Evolutionary conservation across 2,113 vertebrate genomes (phyloP).

Genomic region (Phylloscopus trochilus): DNA sequence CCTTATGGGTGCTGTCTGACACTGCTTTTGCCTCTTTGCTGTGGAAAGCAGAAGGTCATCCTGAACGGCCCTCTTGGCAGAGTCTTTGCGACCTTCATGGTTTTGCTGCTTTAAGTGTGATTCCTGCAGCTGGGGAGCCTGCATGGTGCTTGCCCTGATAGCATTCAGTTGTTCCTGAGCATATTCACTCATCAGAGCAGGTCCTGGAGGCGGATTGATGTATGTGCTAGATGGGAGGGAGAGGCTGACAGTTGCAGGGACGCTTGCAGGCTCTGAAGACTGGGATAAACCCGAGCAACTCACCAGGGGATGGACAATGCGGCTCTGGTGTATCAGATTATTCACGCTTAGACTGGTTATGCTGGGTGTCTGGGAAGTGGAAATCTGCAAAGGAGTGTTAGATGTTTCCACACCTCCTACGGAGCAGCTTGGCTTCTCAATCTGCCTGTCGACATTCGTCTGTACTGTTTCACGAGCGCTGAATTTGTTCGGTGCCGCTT

Average conservation of each 20-base stretch:
- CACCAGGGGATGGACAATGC: conserved; percentile 79
- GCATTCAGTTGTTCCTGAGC: conserved; percentile 77
- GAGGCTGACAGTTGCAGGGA: conserved; percentile 70
- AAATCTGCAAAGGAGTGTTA: conserved; percentile 76
- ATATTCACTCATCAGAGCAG: conserved; percentile 81
- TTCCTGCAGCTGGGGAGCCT: conserved; percentile 74
- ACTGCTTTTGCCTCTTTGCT: conserved; percentile 90
- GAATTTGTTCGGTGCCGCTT: conserved; percentile 69
- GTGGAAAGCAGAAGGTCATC: conserved; percentile 87
- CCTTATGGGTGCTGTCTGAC: conserved; percentile 70
- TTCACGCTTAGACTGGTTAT: conserved; percentile 91
- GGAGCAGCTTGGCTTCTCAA: conserved; percentile 78
- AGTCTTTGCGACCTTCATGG: conserved; percentile 84
- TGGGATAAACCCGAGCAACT: conserved; percentile 81
- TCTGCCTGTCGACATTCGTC: conserved; percentile 65
- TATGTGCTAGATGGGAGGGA: conserved; percentile 77
- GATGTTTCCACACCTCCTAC: conserved; percentile 65
- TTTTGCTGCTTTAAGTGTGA: conserved; percentile 77
- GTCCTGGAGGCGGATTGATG: conserved; percentile 75
- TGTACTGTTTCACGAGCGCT: conserved; percentile 65
- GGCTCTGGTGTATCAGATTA: conserved; percentile 86
- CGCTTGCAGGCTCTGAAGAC: conserved; percentile 74
- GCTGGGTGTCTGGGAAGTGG: conserved; percentile 77
- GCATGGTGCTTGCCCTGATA: conserved; percentile 72
- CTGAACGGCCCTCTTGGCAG: conserved; percentile 87